Percentiles rank a stretch among this genome's conserved stretches.
Evolutionary conservation across 2,797 vertebrate genomes (phyloP).

Genomic region (Pithecia hirsuta): DNA sequence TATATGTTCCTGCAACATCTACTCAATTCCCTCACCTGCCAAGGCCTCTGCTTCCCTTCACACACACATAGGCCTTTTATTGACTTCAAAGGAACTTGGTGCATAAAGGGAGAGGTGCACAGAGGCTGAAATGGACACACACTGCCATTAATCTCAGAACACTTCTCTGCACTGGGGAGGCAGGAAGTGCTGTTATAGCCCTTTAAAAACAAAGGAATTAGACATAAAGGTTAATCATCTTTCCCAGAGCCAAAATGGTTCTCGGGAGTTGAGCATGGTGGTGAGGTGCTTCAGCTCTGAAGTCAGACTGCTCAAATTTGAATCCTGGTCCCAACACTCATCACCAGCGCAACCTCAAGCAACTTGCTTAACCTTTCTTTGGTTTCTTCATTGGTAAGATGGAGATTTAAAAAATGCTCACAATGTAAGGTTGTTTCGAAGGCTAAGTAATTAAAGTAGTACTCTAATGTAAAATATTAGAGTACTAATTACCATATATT

Average conservation of each 20-base stretch:
- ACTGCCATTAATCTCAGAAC: slow-evolving; percentile 68
- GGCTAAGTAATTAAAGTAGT: not conserved
- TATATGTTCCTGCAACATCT: slow-evolving; percentile 41
- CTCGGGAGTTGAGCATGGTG: not conserved
- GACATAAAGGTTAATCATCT: slow-evolving; percentile 62
- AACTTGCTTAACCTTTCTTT: not conserved
- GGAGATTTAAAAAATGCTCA: not conserved
- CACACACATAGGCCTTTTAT: slow-evolving; percentile 60
- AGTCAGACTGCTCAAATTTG: not conserved
- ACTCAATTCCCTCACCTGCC: slow-evolving; percentile 14
- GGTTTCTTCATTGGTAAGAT: not conserved
- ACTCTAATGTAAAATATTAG: slow-evolving; percentile 14
- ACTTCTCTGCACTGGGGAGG: slow-evolving; percentile 47
- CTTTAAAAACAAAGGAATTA: slow-evolving; percentile 67
- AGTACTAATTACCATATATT: not conserved
- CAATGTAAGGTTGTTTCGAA: not conserved
- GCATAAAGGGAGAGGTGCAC: slow-evolving; percentile 31
- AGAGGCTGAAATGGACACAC: slow-evolving; percentile 49
- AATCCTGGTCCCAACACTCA: not conserved
- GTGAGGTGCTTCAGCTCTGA: not conserved
- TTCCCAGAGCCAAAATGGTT: slow-evolving; percentile 22
- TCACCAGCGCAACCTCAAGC: not conserved
- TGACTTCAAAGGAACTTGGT: slow-evolving; percentile 70
- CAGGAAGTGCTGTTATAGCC: slow-evolving; percentile 64
- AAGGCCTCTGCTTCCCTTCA: slow-evolving; percentile 61